Conservation (phyloP, 2,797 vertebrate species). For the Enteromius trimaculatus region DNA sequence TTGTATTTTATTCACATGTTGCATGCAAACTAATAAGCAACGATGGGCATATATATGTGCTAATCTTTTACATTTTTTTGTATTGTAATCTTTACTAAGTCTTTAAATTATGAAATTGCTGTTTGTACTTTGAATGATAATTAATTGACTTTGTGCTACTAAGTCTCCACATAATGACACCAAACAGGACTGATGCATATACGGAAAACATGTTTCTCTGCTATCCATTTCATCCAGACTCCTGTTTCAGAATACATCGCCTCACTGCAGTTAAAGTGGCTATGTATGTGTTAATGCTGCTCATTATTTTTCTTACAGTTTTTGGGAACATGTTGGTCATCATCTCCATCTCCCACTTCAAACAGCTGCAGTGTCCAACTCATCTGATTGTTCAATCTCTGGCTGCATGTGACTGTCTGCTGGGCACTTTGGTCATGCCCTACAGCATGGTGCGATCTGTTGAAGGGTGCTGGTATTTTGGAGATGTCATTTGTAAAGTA, state of each 20-base stretch:
- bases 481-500: constrained; percentile 28
- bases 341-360: constrained; percentile 55
- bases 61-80: neutral
- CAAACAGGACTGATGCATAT: constrained; percentile 35
- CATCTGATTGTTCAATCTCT: constrained; percentile 54
- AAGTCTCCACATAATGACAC: neutral
- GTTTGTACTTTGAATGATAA: neutral
- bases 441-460: constrained; percentile 50
- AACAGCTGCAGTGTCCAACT: constrained; percentile 55
- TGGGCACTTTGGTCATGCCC: constrained; percentile 55
- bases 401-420: constrained; percentile 47
- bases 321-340: constrained; percentile 58
- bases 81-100: neutral
- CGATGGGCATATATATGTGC: neutral
- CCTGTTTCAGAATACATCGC: constrained; percentile 27
- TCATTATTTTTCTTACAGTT: constrained; percentile 47
- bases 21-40: neutral
- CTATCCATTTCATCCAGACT: constrained; percentile 41
- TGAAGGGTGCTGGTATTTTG: constrained; percentile 51
- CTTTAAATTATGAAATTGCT: neutral
- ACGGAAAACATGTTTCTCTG: constrained; percentile 39
- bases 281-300: constrained; percentile 47
- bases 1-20: neutral
- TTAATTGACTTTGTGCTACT: neutral
- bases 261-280: neutral